phyloP scores from a whole-genome alignment of 2,888 invertebrate species.

The Glaucopsyche alexis region DNA sequence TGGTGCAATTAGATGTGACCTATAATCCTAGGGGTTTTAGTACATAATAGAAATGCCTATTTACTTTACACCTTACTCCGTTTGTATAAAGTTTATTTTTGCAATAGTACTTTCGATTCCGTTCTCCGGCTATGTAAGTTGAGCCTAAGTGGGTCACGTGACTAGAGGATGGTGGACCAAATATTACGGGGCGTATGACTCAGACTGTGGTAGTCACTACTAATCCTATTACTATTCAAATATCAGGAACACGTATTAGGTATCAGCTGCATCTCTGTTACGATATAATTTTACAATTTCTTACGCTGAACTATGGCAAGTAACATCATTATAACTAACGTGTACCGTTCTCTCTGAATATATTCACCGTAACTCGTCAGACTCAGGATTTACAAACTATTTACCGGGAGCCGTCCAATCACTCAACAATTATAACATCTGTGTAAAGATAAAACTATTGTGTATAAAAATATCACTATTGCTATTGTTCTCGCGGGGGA shows the following conservation, averaged over 20 bases:
- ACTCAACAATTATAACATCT: constrained; percentile 73
- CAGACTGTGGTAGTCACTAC: background rate
- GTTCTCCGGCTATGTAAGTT: constrained; percentile 11
- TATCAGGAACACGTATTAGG: background rate
- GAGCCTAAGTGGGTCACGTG: constrained; percentile 9
- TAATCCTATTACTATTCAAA: constrained; percentile 1
- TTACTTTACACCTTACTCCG: background rate
- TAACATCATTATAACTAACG: constrained; percentile 46
- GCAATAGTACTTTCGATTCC: background rate
- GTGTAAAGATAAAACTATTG: constrained; percentile 77
- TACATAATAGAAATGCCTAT: background rate
- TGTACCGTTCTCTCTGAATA: constrained; percentile 54
- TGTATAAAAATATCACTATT: constrained; percentile 79
- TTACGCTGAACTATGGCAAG: constrained; percentile 50
- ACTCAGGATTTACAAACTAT: constrained; percentile 58
- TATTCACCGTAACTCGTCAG: constrained; percentile 43
- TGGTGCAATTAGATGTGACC: constrained; percentile 19
- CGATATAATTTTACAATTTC: background rate
- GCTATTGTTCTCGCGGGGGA: constrained; percentile 53
- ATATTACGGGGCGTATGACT: background rate
- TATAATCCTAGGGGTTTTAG: constrained; percentile 2
- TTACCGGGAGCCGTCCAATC: constrained; percentile 77
- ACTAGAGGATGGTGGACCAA: constrained; percentile 1
- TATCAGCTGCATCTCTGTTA: constrained; percentile 19
- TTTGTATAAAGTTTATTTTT: background rate